Base-by-base conservation (phyloP, 1,140 invertebrate genomes). In the Rhagoletis zephyria region DNA sequence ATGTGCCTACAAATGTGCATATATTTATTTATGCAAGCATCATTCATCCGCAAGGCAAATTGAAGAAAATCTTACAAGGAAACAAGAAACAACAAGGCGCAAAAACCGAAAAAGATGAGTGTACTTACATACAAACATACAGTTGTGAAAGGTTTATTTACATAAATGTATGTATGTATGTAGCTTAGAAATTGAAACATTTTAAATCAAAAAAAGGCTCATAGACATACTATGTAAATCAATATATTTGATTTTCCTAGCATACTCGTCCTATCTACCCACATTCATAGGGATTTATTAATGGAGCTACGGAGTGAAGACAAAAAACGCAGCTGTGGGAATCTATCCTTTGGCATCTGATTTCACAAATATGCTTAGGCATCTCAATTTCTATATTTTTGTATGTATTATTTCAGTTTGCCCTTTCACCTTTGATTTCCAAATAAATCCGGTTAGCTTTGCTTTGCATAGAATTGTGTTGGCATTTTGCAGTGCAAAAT, bases 11-110 rank as follows among this genome's bases (percentile, higher is more conserved):
- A 51, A 10, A 19, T 67, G 19, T 40, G 5, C 10, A 30, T 16
- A n/a, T 48, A 81, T 56, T 81, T 81, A 56, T 81, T 12, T 81
- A 48, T 81, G 48, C 30, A 56, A 16, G 56, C 74, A 81, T 48
- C n/a, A 81, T 10, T 59, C 74, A 56, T 56, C 74, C 74, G 48
- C 45, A 56, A 81, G 74, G 74, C 74, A 81, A 81, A 81, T 81
- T 81, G 74, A 81, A 81, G 74, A 81, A 81, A 81, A 81, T 30
- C 30, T 30, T 30, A 30, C 30, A 30, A 30, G 1, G 30, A 30
- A 30, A 30, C 30, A 30, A 30, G 30, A 30, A 30, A 30, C 30
- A 30, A 30, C 30, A 0, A 30, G 30, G 30, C 30, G 30, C 30
- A 30, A 30, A 30, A 30, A 30, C 30, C 30, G 30, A 30, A 30